Evolutionary conservation across 2,113 vertebrate genomes (phyloP).

Genomic region (Hippoglossus stenolepis): DNA sequence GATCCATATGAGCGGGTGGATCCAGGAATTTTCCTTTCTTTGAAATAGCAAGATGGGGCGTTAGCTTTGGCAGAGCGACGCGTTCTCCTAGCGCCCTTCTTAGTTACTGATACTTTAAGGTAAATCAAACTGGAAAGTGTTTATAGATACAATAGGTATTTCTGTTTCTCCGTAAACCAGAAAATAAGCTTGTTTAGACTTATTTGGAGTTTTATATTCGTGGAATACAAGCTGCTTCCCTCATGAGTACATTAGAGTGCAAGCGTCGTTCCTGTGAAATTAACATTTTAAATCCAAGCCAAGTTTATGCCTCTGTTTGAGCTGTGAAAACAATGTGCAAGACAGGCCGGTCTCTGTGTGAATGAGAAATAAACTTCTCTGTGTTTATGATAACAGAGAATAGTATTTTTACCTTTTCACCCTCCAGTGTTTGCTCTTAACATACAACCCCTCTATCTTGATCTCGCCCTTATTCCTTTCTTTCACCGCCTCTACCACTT

Average conservation of each 20-base stretch:
- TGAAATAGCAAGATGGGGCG: background rate
- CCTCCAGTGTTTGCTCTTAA: background rate
- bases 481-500: background rate
- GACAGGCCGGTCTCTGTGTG: background rate
- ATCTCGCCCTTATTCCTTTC: background rate
- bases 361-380: background rate
- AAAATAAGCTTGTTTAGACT: no score
- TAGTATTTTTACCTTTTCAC: background rate
- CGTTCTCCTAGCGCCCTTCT: background rate
- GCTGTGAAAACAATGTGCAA: background rate
- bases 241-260: no score
- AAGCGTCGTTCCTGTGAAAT: no score
- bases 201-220: no score
- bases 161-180: background rate
- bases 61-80: background rate
- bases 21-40: background rate
- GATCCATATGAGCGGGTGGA: background rate
- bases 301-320: background rate
- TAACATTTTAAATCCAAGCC: background rate
- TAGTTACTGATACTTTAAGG: background rate
- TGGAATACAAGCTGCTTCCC: background rate
- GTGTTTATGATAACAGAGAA: conserved; percentile 1
- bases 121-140: background rate
- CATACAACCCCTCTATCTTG: background rate
- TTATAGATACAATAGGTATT: background rate